Base-by-base conservation (phyloP, 2,797 vertebrate species). In the Gila robusta region DNA sequence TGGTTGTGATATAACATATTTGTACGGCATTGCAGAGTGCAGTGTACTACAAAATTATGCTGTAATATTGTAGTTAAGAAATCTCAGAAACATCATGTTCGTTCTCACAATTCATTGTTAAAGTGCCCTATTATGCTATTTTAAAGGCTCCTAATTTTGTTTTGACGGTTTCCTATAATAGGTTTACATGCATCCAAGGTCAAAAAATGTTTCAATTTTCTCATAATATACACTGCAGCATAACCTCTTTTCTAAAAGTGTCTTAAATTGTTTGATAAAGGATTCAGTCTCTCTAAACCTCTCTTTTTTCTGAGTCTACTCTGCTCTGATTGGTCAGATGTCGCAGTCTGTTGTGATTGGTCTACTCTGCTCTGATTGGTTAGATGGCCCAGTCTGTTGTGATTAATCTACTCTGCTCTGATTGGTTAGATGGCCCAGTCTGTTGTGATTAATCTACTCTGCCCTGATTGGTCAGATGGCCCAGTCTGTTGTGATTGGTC, bases 1-100 rank as follows among this genome's bases (percentile, higher is more conserved):
- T 52, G n/a, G 54, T 56, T 19, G 66, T 84, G 35, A 66, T 11
- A 49, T 54, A 70, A 67, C 49, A 78, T n/a, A 14, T 28, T n/a
- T 67, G 23, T 77, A 47, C 52, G 0, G 14, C 16, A 76, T 66
- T 67, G 44, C 72, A 76, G 71, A 26, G 9, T 52, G 52, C n/a
- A 66, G 5, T 67, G 16, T 28, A 54, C 3, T 67, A 77, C 32
- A 66, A 76, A 74, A 76, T 2, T 5, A 52, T 26, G 6, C 4
- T 72, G 67, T 39, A 19, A 10, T 39, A 37, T 54, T 21, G n/a
- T 5, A 35, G 5, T 14, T 26, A 35, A 54, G 21, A 14, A 37
- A 37, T 62, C 39, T 62, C 37, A 64, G 4, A 62, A 62, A 41
- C 37, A 17, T 16, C 23, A 26, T 79, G 14, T n/a, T 8, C 2